Conservation (phyloP, 2,113 vertebrate species). For the Myotis davidii region DNA sequence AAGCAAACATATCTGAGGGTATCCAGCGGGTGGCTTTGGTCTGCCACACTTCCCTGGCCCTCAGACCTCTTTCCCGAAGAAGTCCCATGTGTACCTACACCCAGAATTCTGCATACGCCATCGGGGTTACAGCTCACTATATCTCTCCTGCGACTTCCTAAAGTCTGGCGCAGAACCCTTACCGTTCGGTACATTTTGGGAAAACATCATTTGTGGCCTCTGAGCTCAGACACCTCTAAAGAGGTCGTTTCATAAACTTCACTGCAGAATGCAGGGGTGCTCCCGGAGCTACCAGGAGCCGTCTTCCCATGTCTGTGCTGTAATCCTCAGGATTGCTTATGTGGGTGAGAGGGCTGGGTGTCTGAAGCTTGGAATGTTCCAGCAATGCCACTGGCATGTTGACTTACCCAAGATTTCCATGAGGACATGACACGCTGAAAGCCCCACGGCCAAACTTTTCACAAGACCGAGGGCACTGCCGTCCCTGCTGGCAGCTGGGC, state of each 20-base stretch:
- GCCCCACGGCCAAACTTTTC: not conserved
- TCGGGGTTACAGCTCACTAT: not conserved
- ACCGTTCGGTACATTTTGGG: not conserved
- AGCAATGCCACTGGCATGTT: not conserved
- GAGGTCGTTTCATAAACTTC: not conserved
- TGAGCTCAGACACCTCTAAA: not conserved
- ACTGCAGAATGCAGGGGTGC: no score
- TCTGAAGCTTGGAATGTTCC: constrained; percentile 30
- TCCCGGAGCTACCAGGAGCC: not conserved
- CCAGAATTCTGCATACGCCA: not conserved
- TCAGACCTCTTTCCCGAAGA: not conserved
- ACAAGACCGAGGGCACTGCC: not conserved
- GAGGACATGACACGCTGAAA: not conserved
- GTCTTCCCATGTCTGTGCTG: not conserved
- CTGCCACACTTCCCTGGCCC: not conserved
- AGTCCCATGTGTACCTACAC: not conserved
- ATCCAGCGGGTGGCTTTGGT: not conserved
- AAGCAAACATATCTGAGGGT: not conserved
- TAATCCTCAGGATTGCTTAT: not conserved
- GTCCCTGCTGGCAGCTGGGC: constrained; percentile 65
- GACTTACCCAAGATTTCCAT: constrained; percentile 33
- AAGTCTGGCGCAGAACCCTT: not conserved
- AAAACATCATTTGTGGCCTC: not conserved
- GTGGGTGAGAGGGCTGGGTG: constrained; percentile 43
- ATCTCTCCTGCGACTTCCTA: not conserved